These are phyloP conservation scores for Medauroidea extradentata DNA, from an alignment of 1,140 invertebrate species.

Conservation along the genomic window DNA sequence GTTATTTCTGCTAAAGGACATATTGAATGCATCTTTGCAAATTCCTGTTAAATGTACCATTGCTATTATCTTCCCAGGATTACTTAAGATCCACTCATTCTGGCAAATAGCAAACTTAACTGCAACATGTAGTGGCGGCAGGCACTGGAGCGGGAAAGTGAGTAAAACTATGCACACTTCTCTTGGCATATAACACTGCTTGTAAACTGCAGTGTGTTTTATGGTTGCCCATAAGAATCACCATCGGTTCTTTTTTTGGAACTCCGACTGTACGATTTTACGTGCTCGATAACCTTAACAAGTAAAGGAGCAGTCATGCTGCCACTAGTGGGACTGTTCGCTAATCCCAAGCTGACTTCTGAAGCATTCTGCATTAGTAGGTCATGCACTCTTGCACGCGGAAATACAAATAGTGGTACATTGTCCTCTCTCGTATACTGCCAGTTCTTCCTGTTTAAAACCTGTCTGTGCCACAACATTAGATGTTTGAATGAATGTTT, in stretches of 20 bases:
- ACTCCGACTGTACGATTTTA: constrained; percentile 23
- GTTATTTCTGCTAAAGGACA: neutral
- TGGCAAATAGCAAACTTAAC: constrained; percentile 28
- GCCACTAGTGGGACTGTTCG: constrained; percentile 5
- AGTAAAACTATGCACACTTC: constrained; percentile 29
- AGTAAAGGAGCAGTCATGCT: constrained; percentile 14
- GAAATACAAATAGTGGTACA: constrained; percentile 34
- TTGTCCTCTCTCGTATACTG: constrained; percentile 27
- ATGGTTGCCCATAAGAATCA: constrained; percentile 42
- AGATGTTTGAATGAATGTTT: too few relatives aligned
- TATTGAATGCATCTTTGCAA: neutral
- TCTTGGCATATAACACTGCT: constrained; percentile 23
- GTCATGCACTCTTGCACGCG: constrained; percentile 27
- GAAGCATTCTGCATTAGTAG: constrained; percentile 30
- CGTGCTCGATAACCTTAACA: constrained; percentile 25
- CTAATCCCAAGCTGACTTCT: constrained; percentile 18
- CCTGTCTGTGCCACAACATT: too few relatives aligned
- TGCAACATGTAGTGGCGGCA: constrained; percentile 35
- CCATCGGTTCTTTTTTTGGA: constrained; percentile 31
- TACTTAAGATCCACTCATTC: constrained; percentile 20
- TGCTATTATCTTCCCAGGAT: constrained; percentile 20
- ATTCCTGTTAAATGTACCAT: neutral
- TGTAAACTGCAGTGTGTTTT: constrained; percentile 31
- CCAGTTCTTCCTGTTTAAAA: constrained; percentile 28
- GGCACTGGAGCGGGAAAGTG: constrained; percentile 32